Base-by-base conservation (phyloP, 1,140 invertebrate genomes). In the Sycophila sp. region DNA sequence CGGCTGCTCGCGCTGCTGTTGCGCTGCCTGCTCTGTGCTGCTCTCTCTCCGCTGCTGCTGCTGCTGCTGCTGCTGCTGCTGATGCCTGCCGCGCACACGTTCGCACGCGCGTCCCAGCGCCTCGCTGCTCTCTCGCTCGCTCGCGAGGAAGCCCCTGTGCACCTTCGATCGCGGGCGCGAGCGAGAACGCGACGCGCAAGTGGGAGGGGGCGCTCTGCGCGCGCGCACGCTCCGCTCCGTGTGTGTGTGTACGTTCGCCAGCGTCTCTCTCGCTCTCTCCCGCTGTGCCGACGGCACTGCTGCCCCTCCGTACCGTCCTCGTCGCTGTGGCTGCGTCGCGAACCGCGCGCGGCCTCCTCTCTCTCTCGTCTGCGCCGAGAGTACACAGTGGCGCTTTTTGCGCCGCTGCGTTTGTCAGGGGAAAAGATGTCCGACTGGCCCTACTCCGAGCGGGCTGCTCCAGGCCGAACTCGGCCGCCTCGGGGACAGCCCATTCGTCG, bases 401-500 rank as follows among this genome's bases (percentile, higher is more conserved):
- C 64, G 51, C 64, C 45, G 65, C 53, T 55, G 49, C 38, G 42
- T 8, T 59, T 68, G 17, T 60, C 38, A 55, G 32, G 34, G 49
- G 15, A 55, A 6, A 36, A 65, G 55, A 65, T 65, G 63, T 65
- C 63, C 63, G 63, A 65, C 63, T 65, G 49, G 66, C 45, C 26
- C 24, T n/a, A 30, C 65, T 47, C 10, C 17, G 65, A 34, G 53
- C 53, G 17, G 13, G 38, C 19, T 32, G 53, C 53, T 55, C 51
- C 55, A 40, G 49, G 63, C 49, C 11, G 32, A 8, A 53, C 62
- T 64, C 28, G 42, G 24, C 2, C 42, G 8, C 42, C 10, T 15
- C 11, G 10, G 26, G 19, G 51, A 1, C n/a, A 0, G 28, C 26
- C 51, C 30, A 59, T 68, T 68, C 19, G 65, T 59, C 30, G 6